These are phyloP conservation scores for Nephrotoma guestfalica DNA, from an alignment of 2,888 invertebrate genomes.

Conservation along the genomic window DNA sequence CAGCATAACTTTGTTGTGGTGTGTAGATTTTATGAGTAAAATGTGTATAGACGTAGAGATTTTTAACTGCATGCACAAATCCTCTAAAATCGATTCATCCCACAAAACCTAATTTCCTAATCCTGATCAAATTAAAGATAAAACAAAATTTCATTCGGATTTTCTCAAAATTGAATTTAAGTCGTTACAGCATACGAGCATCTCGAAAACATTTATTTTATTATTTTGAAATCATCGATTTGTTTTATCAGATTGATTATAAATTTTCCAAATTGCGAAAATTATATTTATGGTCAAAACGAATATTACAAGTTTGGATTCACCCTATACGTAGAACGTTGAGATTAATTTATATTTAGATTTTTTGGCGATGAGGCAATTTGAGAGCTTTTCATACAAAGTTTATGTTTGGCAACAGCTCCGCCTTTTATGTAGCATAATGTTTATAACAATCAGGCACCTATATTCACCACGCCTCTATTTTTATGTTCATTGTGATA, in stretches of 20 bases:
- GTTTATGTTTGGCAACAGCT: neutral
- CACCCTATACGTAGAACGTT: neutral
- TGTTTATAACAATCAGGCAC: neutral
- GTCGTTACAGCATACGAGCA: neutral
- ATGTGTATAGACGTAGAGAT: neutral
- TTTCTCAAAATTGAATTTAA: neutral
- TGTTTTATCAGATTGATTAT: neutral
- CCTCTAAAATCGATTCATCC: neutral
- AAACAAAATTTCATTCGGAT: neutral
- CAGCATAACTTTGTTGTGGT: neutral
- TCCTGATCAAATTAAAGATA: neutral
- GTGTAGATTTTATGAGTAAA: neutral
- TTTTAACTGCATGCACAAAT: neutral
- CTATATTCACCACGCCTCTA: neutral
- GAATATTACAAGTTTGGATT: neutral
- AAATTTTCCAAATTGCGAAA: neutral
- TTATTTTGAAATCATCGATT: neutral
- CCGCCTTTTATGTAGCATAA: neutral
- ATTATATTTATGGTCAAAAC: neutral
- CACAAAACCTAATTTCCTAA: neutral
- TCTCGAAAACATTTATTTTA: neutral
- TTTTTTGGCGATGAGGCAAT: neutral
- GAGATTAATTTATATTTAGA: neutral
- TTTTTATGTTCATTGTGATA: neutral
- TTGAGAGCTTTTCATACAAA: neutral